These are phyloP conservation scores for Scomber colias DNA, from an alignment of 2,113 vertebrate genomes.

Conservation along the genomic window DNA sequence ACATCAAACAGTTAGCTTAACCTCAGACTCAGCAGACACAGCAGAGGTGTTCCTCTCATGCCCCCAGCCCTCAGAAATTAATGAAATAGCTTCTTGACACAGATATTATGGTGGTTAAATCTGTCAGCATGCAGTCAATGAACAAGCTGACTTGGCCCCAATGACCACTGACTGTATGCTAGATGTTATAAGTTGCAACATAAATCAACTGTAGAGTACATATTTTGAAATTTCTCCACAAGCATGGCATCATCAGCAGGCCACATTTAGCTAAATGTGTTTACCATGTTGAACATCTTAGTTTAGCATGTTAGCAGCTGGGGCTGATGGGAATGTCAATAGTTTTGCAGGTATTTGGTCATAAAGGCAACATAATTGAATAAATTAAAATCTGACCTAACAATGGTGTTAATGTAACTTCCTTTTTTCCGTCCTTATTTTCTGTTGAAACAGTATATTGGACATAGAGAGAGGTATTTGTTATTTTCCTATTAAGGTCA, in stretches of 20 bases:
- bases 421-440: too few relatives aligned
- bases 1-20: slow-evolving; percentile 54
- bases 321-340: too few relatives aligned
- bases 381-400: too few relatives aligned
- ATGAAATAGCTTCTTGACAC: slow-evolving; percentile 69
- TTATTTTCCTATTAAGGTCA: not conserved
- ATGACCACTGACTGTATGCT: not conserved
- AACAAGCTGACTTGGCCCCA: slow-evolving; percentile 27
- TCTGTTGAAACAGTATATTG: too few relatives aligned
- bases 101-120: slow-evolving; percentile 57
- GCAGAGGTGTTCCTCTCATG: slow-evolving; percentile 40
- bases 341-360: too few relatives aligned
- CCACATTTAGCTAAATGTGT: too few relatives aligned
- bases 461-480: not conserved
- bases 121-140: slow-evolving; percentile 51
- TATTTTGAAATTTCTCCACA: not conserved
- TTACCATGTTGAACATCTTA: too few relatives aligned
- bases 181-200: too few relatives aligned
- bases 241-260: too few relatives aligned
- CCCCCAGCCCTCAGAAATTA: slow-evolving; percentile 43
- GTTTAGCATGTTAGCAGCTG: too few relatives aligned
- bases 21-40: slow-evolving; percentile 53
- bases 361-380: too few relatives aligned
- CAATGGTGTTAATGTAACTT: too few relatives aligned
- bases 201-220: not conserved